phyloP scores from a whole-genome alignment of 2,797 vertebrate genomes.

The Darevskia nairensis region DNA sequence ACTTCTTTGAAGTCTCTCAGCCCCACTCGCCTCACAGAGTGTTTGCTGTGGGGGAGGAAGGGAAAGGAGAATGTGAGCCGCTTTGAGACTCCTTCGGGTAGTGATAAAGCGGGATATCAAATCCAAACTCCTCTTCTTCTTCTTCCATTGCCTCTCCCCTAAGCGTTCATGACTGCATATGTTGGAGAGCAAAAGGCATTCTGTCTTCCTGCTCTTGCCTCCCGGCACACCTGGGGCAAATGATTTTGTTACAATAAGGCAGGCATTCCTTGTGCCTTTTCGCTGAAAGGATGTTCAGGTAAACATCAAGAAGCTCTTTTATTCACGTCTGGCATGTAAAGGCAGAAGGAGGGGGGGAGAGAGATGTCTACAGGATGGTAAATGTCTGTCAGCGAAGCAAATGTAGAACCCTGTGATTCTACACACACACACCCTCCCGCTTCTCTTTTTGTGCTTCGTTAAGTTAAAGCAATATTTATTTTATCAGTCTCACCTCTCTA shows the following conservation, averaged over 20 bases:
- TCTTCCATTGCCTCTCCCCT: background rate
- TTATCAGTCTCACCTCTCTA: constrained; percentile 28
- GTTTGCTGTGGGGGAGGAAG: too few relatives aligned
- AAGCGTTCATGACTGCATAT: accelerated
- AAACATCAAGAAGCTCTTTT: constrained; percentile 35
- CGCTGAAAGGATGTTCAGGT: constrained; percentile 32
- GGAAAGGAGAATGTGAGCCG: too few relatives aligned
- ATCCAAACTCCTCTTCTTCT: too few relatives aligned
- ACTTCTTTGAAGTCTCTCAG: too few relatives aligned
- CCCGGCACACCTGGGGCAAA: constrained; percentile 24
- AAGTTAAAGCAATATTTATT: constrained; percentile 49
- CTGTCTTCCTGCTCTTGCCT: background rate
- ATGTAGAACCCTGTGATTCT: constrained; percentile 29
- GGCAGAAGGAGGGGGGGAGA: background rate
- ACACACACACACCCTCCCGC: background rate
- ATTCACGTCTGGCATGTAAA: background rate
- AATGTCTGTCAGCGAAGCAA: constrained; percentile 49
- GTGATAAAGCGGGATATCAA: too few relatives aligned
- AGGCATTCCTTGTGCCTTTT: background rate
- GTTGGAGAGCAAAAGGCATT: background rate
- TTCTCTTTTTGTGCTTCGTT: constrained; percentile 18
- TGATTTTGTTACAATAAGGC: background rate
- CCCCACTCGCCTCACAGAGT: too few relatives aligned
- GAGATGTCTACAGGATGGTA: constrained; percentile 12
- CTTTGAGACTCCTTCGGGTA: too few relatives aligned